Base-by-base conservation (phyloP, 2,888 invertebrate species). In the Panopea generosa region DNA sequence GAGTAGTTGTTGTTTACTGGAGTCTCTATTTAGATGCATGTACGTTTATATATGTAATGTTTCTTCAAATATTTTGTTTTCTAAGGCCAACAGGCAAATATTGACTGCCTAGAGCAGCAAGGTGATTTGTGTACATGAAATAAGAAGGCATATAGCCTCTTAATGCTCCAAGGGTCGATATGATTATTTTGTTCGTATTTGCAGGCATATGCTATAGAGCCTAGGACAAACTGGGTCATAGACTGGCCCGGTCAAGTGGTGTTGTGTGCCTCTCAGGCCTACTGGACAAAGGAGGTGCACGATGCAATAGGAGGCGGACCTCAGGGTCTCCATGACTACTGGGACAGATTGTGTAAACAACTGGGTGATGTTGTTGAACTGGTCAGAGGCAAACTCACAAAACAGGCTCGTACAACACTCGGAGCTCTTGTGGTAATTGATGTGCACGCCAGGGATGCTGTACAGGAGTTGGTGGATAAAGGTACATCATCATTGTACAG, bases 221-320 rank as follows among this genome's bases (percentile, higher is more conserved):
- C 87, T 3, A 86, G 98, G 63, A 94, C 94, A 3, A 93, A 94
- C 26, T 98, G 98, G 98, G 97, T 98, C 0, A 93, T 96, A 0
- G 94, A 95, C 50, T 98, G 98, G 98, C 98, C 98, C 0, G 98
- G 98, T 0, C 98, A 98, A 94, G 95, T 96, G 16, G 95, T 97
- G 0, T 95, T 98, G 92, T 96, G 96, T 83, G 92, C 92, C 6
- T 93, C 96, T 1, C 96, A 96, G 94, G 95, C 97, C 82, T 96
- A 95, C 91, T 97, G 97, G 97, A 96, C 96, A 2, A 92, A 94
- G 1, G 95, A 96, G 88, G 96, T 97, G 1, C 96, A 96, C 83
- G 94, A 95, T 86, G 95, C 96, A 59, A 93, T 97, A 43, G 93
- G 94, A 22, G 94, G 94, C 63, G 94, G 95, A 14, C 89, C 94